phyloP scores from a whole-genome alignment of 2,888 invertebrate genomes.

The Orthosia incerta region DNA sequence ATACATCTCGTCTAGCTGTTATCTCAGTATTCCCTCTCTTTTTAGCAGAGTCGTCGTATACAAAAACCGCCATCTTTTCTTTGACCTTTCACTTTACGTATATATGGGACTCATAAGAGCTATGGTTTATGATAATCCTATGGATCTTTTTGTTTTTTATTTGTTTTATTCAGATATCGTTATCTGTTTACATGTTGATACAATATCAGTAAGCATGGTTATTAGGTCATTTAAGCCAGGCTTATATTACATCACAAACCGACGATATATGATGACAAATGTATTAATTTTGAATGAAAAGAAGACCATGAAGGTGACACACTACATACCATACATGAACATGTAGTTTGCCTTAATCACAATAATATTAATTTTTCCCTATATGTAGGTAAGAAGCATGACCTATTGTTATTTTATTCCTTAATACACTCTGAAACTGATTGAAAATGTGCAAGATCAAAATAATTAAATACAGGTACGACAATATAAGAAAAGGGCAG shows the following conservation, averaged over 20 bases:
- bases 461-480: neutral
- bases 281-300: neutral
- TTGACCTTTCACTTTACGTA: neutral
- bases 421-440: neutral
- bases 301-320: neutral
- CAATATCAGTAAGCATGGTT: constrained; percentile 12
- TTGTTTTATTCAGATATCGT: constrained; percentile 10
- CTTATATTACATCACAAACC: constrained; percentile 3
- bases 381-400: neutral
- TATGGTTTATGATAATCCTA: neutral
- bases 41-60: neutral
- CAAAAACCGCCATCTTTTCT: neutral
- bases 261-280: neutral
- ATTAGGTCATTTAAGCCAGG: constrained; percentile 7
- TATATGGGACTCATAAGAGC: neutral
- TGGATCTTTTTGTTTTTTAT: neutral
- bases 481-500: neutral
- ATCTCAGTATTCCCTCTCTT: neutral
- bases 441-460: neutral
- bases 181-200: constrained; percentile 33
- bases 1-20: too few relatives aligned
- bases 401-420: neutral
- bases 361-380: neutral
- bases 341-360: too few relatives aligned
- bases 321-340: neutral